Evolutionary conservation across 2,888 invertebrate species (phyloP).

Genomic region (Stenotaenia linearis): DNA sequence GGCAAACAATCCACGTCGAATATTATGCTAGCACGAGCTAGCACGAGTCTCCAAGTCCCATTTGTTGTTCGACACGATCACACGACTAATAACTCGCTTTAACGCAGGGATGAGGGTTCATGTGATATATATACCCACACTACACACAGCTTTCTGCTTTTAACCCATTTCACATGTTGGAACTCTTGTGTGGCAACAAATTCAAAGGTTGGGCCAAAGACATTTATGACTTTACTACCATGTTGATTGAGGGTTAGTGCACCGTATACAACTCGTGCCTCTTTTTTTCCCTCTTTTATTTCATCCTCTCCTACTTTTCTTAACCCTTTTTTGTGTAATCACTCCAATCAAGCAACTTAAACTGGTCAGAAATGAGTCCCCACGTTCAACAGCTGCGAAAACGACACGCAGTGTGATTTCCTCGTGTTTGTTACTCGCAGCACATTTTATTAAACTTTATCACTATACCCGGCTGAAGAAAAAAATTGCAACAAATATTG

Average conservation of each 20-base stretch:
- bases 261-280: constrained; percentile 2
- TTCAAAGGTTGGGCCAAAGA: constrained; percentile 29
- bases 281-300: neutral
- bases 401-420: neutral
- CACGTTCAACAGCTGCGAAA: neutral
- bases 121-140: constrained; percentile 22
- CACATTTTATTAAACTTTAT: constrained; percentile 7
- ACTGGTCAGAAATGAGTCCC: constrained; percentile 1
- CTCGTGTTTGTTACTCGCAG: neutral
- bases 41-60: neutral
- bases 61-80: neutral
- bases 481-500: constrained; percentile 1
- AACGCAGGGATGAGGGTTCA: neutral
- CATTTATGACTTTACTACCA: constrained; percentile 32
- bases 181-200: constrained; percentile 26
- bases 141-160: neutral
- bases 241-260: constrained; percentile 31
- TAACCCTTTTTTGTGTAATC: constrained; percentile 15
- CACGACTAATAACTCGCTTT: neutral
- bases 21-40: neutral
- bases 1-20: neutral
- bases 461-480: neutral
- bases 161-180: constrained; percentile 20
- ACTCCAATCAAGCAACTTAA: neutral
- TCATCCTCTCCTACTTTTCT: neutral